A percentile compares a stretch with the other conserved stretches of the same genome.
These are phyloP conservation scores for Aspidapion aeneum DNA, from an alignment of 2,888 invertebrate species.

Conservation along the genomic window DNA sequence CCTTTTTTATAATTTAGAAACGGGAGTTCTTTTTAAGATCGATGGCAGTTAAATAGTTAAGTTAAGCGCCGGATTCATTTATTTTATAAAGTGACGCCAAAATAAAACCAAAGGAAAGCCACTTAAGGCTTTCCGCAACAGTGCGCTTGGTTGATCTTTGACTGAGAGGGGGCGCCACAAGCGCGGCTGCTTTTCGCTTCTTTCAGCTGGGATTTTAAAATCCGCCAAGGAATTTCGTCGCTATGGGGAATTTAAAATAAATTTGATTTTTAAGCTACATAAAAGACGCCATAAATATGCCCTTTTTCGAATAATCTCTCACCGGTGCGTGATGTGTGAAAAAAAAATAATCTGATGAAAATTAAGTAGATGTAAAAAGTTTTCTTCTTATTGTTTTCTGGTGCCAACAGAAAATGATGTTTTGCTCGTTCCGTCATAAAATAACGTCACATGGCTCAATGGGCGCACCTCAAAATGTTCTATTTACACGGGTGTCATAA, in stretches of 20 bases:
- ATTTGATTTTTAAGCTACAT: constrained; percentile 30
- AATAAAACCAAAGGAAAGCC: constrained; percentile 42
- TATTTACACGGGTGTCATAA: no score
- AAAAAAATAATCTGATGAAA: no score
- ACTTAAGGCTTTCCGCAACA: constrained; percentile 41
- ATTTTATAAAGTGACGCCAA: constrained; percentile 36
- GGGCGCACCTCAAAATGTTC: no score
- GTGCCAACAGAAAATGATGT: no score
- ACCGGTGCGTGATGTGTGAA: no score
- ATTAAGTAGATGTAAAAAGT: no score
- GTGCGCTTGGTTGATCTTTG: constrained; percentile 38
- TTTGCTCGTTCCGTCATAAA: no score
- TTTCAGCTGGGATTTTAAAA: constrained; percentile 25
- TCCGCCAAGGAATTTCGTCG: constrained; percentile 21
- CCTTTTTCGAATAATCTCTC: constrained; percentile 3
- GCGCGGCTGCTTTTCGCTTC: not conserved
- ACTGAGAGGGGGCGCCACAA: constrained; percentile 16
- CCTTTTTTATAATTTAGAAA: no score
- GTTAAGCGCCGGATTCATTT: constrained; percentile 38
- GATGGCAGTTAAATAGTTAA: constrained; percentile 24
- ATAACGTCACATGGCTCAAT: no score
- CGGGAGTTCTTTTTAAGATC: no score
- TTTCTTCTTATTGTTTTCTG: no score
- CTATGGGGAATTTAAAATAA: constrained; percentile 18
- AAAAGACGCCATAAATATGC: constrained; percentile 27